Base-by-base conservation (phyloP, 2,113 vertebrate genomes). In the Perognathus longimembris region DNA sequence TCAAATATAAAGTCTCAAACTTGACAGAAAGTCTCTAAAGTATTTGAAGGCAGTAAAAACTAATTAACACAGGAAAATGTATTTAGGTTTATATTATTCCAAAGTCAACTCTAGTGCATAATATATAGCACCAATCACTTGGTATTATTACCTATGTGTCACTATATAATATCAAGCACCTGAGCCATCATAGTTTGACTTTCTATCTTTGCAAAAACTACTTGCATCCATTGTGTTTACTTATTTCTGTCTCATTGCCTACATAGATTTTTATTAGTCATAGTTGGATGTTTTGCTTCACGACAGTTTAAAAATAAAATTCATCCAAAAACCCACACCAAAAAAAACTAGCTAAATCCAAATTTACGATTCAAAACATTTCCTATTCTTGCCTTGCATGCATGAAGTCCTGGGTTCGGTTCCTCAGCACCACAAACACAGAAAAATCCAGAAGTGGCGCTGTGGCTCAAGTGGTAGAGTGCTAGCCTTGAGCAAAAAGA, bases 1-100 rank as follows among this genome's bases (percentile, higher is more conserved):
- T 97, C 88, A 83, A 91, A 92, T 40, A 89, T 28, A 74, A 96
- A 95, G 50, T 75, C 42, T 94, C 57, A 96, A 77, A n/a, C 64
- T 32, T 73, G 61, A 40, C n/a, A 95, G 70, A 96, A 96, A 91
- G 64, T 91, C 54, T 79, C 78, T 11, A 93, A 88, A 91, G 50
- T 32, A 67, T 67, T 34, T 84, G 63, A 91, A n/a, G n/a, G 74
- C 79, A 96, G 73, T 11, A 63, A 87, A 87, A 87, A 67, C 11
- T 82, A 59, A 75, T 74, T 50, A 75, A 76, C 18, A 32, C n/a
- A 87, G 36, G 38, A 70, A 84, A 78, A 54, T 67, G 14, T n/a
- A 73, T 36, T 90, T 90, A 54, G 32, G 94, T 88, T n/a, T 73
- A 85, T 85, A 74, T 15, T 38, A 79, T 82, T 88, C 40, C 73